Conservation (phyloP, 2,888 invertebrate genomes). For the Aspidiotus rigidus region DNA sequence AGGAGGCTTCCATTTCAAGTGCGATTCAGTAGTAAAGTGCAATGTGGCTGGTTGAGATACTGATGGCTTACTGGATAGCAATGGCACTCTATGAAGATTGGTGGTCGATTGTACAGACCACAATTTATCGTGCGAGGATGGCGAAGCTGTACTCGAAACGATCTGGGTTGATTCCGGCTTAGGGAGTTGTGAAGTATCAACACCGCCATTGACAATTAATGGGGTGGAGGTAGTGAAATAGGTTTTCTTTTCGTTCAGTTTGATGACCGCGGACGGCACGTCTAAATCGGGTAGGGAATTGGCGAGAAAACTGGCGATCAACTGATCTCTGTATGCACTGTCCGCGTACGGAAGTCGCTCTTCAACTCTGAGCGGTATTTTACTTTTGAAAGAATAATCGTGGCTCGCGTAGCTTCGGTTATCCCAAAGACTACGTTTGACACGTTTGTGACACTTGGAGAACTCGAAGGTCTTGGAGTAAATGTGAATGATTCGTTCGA, state of each 20-base stretch:
- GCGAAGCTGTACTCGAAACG: constrained; percentile 11
- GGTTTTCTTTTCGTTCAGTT: constrained; percentile 6
- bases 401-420: neutral
- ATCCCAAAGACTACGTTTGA: neutral
- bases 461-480: neutral
- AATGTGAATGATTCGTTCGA: neutral
- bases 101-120: constrained; percentile 23
- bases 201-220: neutral
- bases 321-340: constrained; percentile 11
- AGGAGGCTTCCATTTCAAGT: neutral
- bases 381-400: neutral
- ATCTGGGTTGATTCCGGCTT: constrained; percentile 5
- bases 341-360: constrained; percentile 11
- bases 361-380: neutral
- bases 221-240: neutral
- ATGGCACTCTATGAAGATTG: constrained; percentile 14
- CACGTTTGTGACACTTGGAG: neutral
- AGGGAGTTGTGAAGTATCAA: constrained; percentile 3
- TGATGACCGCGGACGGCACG: constrained; percentile 1
- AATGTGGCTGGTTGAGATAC: constrained; percentile 12
- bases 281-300: constrained; percentile 30
- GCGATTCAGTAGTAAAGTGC: neutral
- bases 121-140: neutral
- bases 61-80: constrained; percentile 20
- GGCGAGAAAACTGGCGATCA: constrained; percentile 23